phyloP scores from a whole-genome alignment of 1,140 invertebrate species.

The Heliconius melpomene region DNA sequence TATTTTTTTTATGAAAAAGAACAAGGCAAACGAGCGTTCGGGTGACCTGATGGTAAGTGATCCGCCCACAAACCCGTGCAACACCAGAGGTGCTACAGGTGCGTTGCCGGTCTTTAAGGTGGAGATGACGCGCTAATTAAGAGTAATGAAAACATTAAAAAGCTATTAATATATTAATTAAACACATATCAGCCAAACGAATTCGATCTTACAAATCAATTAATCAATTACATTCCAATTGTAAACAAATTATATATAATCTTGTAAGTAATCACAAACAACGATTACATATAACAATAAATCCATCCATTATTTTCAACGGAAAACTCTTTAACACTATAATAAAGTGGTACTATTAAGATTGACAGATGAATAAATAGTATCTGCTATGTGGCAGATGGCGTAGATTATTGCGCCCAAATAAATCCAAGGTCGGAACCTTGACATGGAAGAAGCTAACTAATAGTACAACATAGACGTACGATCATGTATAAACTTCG shows the following conservation, averaged over 20 bases:
- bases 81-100: no score
- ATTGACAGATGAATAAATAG: neutral
- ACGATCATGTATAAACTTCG: neutral
- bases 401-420: constrained; percentile 36
- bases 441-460: constrained; percentile 51
- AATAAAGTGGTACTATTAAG: constrained; percentile 5
- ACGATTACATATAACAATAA: neutral
- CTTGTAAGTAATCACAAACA: neutral
- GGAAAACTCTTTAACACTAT: neutral
- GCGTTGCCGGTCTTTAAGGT: no score
- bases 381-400: neutral
- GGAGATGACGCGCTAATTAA: no score
- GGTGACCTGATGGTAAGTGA: no score
- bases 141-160: neutral
- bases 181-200: no score
- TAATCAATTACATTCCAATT: neutral
- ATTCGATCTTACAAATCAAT: neutral
- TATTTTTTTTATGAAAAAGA: no score
- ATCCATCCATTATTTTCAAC: neutral
- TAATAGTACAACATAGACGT: constrained; percentile 29
- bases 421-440: constrained; percentile 51
- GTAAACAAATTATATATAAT: neutral
- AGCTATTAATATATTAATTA: neutral
- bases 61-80: no score
- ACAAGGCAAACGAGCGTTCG: no score